A percentile compares a stretch with the other conserved stretches of the same genome.
These are phyloP conservation scores for Litoditis marina DNA, from an alignment of 2,888 invertebrate genomes.

Conservation along the genomic window DNA sequence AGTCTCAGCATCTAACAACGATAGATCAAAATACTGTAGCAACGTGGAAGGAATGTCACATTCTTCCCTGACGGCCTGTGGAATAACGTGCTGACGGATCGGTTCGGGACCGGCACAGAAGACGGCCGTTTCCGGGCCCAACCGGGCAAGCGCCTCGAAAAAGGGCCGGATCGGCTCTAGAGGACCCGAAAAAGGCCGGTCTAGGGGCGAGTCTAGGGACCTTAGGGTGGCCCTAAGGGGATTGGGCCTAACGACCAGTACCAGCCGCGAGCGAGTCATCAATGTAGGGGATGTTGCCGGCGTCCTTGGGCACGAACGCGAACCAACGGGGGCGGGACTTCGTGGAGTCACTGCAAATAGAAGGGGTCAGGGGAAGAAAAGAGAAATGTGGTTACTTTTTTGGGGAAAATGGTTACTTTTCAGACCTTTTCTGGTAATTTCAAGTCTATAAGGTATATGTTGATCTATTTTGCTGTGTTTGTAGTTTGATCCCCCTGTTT, in stretches of 20 bases:
- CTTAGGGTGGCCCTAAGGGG: slow-evolving; percentile 15
- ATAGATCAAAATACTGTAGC: slow-evolving; percentile 11
- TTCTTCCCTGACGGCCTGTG: slow-evolving; percentile 6
- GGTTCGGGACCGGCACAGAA: slow-evolving; percentile 11
- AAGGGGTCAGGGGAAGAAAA: background rate
- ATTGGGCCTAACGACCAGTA: slow-evolving; percentile 15
- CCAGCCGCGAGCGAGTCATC: slow-evolving; percentile 40
- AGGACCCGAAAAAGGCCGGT: slow-evolving; percentile 13
- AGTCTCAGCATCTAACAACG: slow-evolving; percentile 9
- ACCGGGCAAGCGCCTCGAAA: slow-evolving; percentile 12
- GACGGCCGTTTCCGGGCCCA: too few species aligned
- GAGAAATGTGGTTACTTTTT: background rate
- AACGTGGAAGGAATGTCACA: slow-evolving; percentile 4
- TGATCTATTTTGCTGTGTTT: too few species aligned
- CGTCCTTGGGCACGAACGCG: slow-evolving; percentile 51
- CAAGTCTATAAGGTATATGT: too few species aligned
- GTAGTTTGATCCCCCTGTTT: too few species aligned
- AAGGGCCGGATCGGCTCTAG: slow-evolving; percentile 11
- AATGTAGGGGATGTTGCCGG: slow-evolving; percentile 47
- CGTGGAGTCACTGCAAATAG: slow-evolving; percentile 14
- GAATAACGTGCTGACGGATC: slow-evolving; percentile 12
- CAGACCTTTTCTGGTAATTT: too few species aligned
- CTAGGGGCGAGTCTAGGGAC: slow-evolving; percentile 3
- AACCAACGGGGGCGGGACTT: slow-evolving; percentile 34
- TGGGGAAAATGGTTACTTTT: too few species aligned